These are phyloP conservation scores for Dipodomys ordii DNA, from an alignment of 2,113 vertebrate genomes.

Conservation along the genomic window DNA sequence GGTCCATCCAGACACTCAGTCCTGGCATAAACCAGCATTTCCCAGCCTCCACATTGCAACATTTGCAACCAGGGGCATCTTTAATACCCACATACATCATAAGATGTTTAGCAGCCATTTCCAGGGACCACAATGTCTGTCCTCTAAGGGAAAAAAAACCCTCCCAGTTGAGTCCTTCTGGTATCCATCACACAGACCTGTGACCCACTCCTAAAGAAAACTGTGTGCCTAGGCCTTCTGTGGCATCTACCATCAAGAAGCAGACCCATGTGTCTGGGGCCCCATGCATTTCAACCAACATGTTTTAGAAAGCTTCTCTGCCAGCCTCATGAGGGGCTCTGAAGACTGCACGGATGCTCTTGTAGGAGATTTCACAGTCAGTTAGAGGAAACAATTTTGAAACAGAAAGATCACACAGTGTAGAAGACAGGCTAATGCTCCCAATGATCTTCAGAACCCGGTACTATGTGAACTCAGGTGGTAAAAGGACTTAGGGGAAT, in stretches of 20 bases:
- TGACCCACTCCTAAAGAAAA: background rate
- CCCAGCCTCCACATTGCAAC: background rate
- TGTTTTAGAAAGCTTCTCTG: background rate
- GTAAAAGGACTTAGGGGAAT: background rate
- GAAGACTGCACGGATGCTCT: background rate
- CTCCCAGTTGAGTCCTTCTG: background rate
- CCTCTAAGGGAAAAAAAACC: background rate
- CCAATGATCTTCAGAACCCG: background rate
- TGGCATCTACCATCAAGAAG: background rate
- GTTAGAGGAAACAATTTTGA: background rate
- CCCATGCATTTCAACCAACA: background rate
- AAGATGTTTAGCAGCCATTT: background rate
- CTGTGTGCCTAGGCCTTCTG: background rate
- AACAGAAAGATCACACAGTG: background rate
- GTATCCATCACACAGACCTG: background rate
- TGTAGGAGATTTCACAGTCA: background rate
- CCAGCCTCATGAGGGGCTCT: background rate
- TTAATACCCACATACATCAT: background rate
- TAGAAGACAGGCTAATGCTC: background rate
- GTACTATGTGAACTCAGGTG: background rate
- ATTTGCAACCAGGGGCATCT: background rate
- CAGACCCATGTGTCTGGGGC: too few species aligned
- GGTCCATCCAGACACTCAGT: background rate
- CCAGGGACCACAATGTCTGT: background rate
- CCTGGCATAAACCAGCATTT: background rate